These are phyloP conservation scores for Argyresthia albistria DNA, from an alignment of 2,888 invertebrate genomes.

Conservation along the genomic window DNA sequence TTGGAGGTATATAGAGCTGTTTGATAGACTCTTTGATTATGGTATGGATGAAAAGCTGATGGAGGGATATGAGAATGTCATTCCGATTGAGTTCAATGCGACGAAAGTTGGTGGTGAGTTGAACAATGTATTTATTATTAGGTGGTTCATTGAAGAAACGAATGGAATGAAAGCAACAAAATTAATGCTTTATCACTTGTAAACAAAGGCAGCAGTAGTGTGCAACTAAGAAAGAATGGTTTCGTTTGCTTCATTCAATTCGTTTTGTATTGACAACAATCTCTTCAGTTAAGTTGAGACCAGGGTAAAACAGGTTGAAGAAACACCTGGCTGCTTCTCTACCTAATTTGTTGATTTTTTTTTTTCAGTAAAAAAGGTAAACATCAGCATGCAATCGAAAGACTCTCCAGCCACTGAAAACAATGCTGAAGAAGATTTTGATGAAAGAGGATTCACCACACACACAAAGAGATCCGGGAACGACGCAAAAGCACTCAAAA, in stretches of 20 bases:
- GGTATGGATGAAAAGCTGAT: constrained; percentile 50
- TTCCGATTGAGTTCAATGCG: constrained; percentile 7
- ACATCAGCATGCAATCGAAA: constrained; percentile 21
- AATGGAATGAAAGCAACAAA: too few species aligned
- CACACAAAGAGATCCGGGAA: constrained; percentile 23
- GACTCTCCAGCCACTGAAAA: constrained; percentile 15
- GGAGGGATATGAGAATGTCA: constrained; percentile 31
- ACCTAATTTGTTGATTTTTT: not conserved
- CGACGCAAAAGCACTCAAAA: constrained; percentile 46
- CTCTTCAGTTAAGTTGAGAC: too few species aligned
- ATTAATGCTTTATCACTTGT: too few species aligned
- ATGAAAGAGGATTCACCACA: constrained; percentile 31
- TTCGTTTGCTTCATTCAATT: too few species aligned
- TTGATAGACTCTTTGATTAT: constrained; percentile 60
- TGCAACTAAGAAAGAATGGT: too few species aligned
- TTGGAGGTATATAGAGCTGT: constrained; percentile 57
- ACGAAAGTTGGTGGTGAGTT: too few species aligned
- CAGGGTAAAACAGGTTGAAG: too few species aligned
- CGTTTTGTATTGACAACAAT: too few species aligned
- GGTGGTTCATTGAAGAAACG: too few species aligned
- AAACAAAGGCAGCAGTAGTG: too few species aligned
- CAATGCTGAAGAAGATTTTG: constrained; percentile 29
- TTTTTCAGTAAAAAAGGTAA: constrained; percentile 40
- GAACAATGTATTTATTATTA: too few species aligned
- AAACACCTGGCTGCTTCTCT: too few species aligned